Evolutionary conservation across 1,140 invertebrate genomes (phyloP).

Genomic region (Andrena cerasifolii): DNA sequence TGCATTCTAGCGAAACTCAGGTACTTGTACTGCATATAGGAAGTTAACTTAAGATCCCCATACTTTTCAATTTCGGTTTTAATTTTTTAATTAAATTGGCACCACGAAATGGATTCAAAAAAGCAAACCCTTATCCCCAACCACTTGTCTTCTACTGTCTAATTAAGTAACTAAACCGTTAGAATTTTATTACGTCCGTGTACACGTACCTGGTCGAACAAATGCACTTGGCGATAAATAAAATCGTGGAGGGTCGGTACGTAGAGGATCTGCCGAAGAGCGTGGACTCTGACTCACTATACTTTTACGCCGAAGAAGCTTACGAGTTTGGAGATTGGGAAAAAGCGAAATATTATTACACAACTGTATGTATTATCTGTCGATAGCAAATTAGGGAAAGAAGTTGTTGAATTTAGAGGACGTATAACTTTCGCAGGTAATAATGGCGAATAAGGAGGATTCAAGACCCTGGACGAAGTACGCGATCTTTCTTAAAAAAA

Average conservation of each 20-base stretch:
- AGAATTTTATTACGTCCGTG: slow-evolving; percentile 63
- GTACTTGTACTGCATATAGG: slow-evolving; percentile 39
- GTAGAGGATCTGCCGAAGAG: background rate
- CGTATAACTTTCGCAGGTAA: slow-evolving; percentile 21
- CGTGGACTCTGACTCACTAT: background rate
- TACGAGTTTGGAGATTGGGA: slow-evolving; percentile 57
- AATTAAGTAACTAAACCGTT: no score
- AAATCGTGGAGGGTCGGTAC: slow-evolving; percentile 56
- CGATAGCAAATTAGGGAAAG: background rate
- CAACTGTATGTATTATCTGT: slow-evolving; percentile 33
- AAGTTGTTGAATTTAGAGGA: background rate
- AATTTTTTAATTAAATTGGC: no score
- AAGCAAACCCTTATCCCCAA: no score
- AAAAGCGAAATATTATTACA: slow-evolving; percentile 52
- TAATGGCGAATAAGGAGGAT: slow-evolving; percentile 45
- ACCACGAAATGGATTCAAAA: no score
- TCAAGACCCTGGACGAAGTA: slow-evolving; percentile 63
- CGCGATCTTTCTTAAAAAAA: slow-evolving; percentile 60
- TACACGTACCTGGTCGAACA: slow-evolving; percentile 67
- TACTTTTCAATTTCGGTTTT: no score
- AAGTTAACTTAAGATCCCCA: no score
- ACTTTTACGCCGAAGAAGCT: slow-evolving; percentile 66
- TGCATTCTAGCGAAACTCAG: slow-evolving; percentile 60
- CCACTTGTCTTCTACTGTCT: no score
- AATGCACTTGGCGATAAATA: slow-evolving; percentile 67